phyloP scores from a whole-genome alignment of 1,140 invertebrate genomes.

The Sycobia sp. region DNA sequence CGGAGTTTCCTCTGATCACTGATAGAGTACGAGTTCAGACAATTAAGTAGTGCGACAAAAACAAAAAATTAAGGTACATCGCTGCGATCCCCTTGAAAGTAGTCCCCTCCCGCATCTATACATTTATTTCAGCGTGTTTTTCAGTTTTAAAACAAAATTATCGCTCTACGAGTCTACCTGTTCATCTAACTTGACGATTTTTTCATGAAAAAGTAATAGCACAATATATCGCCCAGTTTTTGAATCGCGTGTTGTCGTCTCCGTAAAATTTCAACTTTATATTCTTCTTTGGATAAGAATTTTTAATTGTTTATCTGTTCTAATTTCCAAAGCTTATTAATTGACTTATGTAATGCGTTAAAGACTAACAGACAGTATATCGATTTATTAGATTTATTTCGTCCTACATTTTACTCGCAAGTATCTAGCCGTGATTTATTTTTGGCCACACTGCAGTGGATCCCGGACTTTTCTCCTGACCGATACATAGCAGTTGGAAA shows the following conservation, averaged over 20 bases:
- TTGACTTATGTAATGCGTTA: background rate
- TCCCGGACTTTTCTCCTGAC: no score
- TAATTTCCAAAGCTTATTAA: background rate
- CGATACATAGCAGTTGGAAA: no score
- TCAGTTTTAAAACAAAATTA: no score
- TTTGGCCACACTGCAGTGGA: background rate
- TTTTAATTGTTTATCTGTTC: background rate
- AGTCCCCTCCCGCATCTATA: no score
- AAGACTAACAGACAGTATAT: background rate
- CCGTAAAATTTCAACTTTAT: background rate
- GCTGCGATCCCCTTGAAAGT: no score
- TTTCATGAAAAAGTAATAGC: background rate
- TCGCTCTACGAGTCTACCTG: no score
- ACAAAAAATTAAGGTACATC: no score
- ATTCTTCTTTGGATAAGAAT: conserved; percentile 1
- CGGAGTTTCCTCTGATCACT: no score
- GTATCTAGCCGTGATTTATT: background rate
- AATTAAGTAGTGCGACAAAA: no score
- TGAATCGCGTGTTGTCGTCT: background rate
- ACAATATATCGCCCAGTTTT: background rate
- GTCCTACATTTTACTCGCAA: background rate
- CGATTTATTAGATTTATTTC: background rate
- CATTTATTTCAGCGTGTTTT: no score
- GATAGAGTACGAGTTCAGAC: no score
- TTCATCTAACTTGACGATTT: background rate